Conservation (phyloP, 2,113 vertebrate genomes). For the Melanerpes aurifrons region DNA sequence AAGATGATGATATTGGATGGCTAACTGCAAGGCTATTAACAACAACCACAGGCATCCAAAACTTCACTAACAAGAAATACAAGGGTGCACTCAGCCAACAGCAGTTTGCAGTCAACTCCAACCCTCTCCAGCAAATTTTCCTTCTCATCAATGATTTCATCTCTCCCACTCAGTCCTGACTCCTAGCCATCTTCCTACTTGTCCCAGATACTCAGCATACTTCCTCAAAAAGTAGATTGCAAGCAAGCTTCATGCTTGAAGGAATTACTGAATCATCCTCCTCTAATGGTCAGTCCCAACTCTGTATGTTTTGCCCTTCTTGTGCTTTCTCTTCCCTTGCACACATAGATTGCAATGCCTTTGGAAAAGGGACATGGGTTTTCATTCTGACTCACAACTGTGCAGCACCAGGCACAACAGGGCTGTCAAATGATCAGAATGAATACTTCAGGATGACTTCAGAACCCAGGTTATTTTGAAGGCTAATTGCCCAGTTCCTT, state of each 20-base stretch:
- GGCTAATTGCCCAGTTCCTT: not conserved
- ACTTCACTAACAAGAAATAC: not conserved
- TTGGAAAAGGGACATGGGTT: not conserved
- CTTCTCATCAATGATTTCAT: not conserved
- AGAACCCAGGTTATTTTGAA: not conserved
- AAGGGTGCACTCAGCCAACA: not conserved
- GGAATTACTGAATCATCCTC: not conserved
- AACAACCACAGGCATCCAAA: not conserved
- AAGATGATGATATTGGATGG: not conserved
- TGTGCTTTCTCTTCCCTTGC: not conserved
- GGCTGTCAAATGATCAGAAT: not conserved
- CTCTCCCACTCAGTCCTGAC: not conserved
- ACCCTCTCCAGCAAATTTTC: not conserved
- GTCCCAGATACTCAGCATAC: not conserved
- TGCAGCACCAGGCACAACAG: not conserved
- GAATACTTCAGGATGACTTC: not conserved
- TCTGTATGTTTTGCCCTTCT: not conserved
- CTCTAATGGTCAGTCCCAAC: not conserved
- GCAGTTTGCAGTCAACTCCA: not conserved
- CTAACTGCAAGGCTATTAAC: not conserved
- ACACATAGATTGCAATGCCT: not conserved
- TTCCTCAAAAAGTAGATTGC: not conserved
- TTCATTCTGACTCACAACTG: not conserved
- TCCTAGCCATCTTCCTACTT: not conserved
- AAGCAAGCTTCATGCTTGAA: not conserved